Evolutionary conservation across 2,888 invertebrate species (phyloP).

Genomic region (Diploptera punctata): DNA sequence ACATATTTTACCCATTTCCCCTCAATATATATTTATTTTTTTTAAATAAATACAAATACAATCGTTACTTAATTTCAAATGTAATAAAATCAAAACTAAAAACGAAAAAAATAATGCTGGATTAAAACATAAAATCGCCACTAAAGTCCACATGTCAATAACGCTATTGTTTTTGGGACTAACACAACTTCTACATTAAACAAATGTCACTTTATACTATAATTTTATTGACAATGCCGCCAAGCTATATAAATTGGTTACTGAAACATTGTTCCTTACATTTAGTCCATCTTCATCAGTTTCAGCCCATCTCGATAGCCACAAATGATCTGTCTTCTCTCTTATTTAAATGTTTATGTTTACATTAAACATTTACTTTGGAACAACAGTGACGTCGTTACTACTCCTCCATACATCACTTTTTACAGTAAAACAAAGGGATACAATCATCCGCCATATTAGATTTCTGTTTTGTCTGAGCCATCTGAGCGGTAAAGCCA

Average conservation of each 20-base stretch:
- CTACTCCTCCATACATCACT: not conserved
- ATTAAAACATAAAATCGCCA: too few relatives aligned
- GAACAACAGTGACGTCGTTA: not conserved
- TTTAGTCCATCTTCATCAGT: not conserved
- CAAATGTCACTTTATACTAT: too few relatives aligned
- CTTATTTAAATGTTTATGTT: not conserved
- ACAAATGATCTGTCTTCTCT: not conserved
- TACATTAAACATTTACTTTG: constrained; percentile 2
- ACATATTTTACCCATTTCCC: too few relatives aligned
- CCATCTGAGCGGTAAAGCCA: too few relatives aligned
- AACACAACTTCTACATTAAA: too few relatives aligned
- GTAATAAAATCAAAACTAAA: too few relatives aligned
- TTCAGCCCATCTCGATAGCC: constrained; percentile 8
- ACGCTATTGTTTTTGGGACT: too few relatives aligned
- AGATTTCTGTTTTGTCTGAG: constrained; percentile 18
- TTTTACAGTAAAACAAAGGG: constrained; percentile 25
- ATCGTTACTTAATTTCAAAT: too few relatives aligned
- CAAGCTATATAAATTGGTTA: constrained; percentile 3
- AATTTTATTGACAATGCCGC: not conserved
- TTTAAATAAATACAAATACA: too few relatives aligned
- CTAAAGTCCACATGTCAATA: too few relatives aligned
- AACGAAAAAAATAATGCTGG: too few relatives aligned
- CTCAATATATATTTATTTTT: too few relatives aligned
- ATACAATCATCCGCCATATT: constrained; percentile 28
- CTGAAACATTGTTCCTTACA: not conserved